phyloP scores from a whole-genome alignment of 2,113 vertebrate species.

The Cettia cetti region DNA sequence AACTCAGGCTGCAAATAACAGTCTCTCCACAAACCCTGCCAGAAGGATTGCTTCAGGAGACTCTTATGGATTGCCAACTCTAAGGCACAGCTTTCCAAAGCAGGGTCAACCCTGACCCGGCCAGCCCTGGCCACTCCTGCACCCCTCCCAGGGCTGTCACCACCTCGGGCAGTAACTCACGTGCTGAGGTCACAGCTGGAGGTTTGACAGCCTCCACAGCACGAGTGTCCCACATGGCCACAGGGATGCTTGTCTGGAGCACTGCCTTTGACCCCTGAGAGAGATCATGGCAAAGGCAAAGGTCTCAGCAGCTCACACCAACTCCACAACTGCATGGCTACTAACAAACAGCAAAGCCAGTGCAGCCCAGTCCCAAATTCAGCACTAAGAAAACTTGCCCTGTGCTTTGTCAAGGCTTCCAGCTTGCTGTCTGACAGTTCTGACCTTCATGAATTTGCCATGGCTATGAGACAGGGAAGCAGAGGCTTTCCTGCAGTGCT shows the following conservation, averaged over 20 bases:
- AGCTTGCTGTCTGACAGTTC: not conserved
- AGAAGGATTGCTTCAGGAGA: not conserved
- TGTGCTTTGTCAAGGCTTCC: not conserved
- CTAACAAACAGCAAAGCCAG: not conserved
- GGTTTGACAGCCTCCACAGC: not conserved
- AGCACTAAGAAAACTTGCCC: not conserved
- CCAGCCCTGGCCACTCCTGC: not conserved
- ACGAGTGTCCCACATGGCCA: not conserved
- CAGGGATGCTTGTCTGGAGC: not conserved
- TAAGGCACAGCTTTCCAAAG: not conserved
- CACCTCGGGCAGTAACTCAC: not conserved
- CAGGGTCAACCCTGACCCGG: not conserved
- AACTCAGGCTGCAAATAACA: not conserved
- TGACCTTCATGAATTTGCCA: not conserved
- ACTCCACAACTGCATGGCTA: not conserved
- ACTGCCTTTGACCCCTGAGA: not conserved
- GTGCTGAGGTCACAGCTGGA: not conserved
- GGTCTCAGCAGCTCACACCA: not conserved
- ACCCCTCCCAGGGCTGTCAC: conserved; percentile 10
- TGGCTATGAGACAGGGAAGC: not conserved
- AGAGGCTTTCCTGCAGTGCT: not conserved
- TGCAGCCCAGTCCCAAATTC: not conserved
- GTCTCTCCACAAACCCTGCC: not conserved
- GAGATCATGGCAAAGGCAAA: not conserved
- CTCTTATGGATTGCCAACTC: not conserved